Base-by-base conservation (phyloP, 1,140 invertebrate species). In the Panulirus ornatus region DNA sequence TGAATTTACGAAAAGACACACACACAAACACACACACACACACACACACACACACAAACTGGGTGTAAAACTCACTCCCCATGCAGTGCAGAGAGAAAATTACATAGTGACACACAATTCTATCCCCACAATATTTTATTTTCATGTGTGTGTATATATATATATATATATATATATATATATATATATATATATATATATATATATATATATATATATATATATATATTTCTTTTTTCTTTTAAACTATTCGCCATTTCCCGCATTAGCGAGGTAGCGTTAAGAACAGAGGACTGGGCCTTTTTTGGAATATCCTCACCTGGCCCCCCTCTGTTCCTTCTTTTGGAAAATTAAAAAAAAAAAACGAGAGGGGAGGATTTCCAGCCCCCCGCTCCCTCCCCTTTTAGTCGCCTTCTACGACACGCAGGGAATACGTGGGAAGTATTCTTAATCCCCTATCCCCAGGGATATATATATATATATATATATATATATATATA, bases 181-280 rank as follows among this genome's bases (percentile, higher is more conserved):
- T 44, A 78, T 44, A 78, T 51, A 82, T 51, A 51, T 54, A 51
- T 51, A 82, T 54, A 51, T 51, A 82, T 30, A 82, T 51, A 82
- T 51, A 47, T 51, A 54, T 30, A 54, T 51, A 82, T 36, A 82
- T 51, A 54, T 51, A 54, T 36, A 47, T 51, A 58, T 51, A n/a
- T n/a, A n/a, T n/a, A n/a, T n/a, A n/a, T n/a, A n/a, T n/a, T n/a
- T n/a, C n/a, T n/a, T n/a, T n/a, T n/a, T n/a, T n/a, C n/a, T n/a
- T n/a, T n/a, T n/a, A n/a, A n/a, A n/a, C n/a, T n/a, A n/a, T n/a
- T n/a, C n/a, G n/a, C n/a, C n/a, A n/a, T n/a, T n/a, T n/a, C n/a
- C n/a, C n/a, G n/a, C n/a, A n/a, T n/a, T n/a, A n/a, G n/a, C n/a
- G n/a, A n/a, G n/a, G n/a, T n/a, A n/a, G n/a, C n/a, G n/a, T n/a